phyloP scores from a whole-genome alignment of 1,140 invertebrate genomes.

The Ridgeia piscesae region DNA sequence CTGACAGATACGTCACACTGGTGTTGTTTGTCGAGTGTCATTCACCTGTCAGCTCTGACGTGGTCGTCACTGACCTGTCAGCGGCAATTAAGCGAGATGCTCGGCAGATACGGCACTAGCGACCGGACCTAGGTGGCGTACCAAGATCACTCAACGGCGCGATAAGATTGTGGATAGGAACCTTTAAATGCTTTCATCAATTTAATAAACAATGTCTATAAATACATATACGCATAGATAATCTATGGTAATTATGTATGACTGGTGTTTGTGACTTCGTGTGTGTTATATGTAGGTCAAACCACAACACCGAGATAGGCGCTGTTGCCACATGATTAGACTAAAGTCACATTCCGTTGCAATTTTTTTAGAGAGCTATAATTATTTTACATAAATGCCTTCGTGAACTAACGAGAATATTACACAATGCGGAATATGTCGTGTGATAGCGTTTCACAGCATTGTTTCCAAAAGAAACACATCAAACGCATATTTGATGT shows the following conservation, averaged over 20 bases:
- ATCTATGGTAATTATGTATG: not conserved
- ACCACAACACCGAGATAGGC: too few relatives aligned
- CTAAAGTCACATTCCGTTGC: too few relatives aligned
- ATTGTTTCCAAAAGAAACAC: too few relatives aligned
- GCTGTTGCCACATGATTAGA: too few relatives aligned
- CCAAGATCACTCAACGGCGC: not conserved
- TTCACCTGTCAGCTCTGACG: not conserved
- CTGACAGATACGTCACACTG: not conserved
- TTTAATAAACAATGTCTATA: not conserved
- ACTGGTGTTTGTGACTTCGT: not conserved
- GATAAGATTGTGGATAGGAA: not conserved
- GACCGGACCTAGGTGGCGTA: not conserved
- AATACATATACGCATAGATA: not conserved
- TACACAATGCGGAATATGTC: too few relatives aligned
- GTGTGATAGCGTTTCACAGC: too few relatives aligned
- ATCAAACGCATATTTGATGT: too few relatives aligned
- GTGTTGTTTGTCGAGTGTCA: not conserved
- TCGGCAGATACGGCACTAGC: not conserved
- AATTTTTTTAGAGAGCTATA: too few relatives aligned
- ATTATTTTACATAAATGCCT: too few relatives aligned
- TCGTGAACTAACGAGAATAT: too few relatives aligned
- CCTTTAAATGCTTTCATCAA: not conserved
- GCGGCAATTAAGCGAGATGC: not conserved
- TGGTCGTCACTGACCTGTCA: not conserved
- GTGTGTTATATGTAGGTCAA: not conserved